These are phyloP conservation scores for Cephalophus harveyi DNA, from an alignment of 2,113 vertebrate species.

Conservation along the genomic window DNA sequence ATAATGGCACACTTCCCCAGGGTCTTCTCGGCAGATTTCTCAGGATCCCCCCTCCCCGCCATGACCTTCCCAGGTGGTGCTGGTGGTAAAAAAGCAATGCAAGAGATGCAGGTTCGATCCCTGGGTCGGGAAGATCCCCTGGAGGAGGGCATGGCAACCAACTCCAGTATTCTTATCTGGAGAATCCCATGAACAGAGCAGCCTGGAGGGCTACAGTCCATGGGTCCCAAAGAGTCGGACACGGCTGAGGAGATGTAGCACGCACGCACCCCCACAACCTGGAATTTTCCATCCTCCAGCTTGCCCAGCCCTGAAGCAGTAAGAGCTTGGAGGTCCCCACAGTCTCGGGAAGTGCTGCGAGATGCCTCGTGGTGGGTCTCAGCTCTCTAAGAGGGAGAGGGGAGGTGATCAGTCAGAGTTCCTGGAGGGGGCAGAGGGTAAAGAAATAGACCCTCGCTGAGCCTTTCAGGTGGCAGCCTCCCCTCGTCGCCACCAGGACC, in stretches of 20 bases:
- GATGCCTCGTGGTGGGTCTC: background rate
- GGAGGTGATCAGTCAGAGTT: accelerated
- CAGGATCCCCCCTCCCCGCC: accelerated
- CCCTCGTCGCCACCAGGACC: background rate
- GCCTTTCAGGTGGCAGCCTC: background rate
- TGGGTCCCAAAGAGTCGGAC: background rate
- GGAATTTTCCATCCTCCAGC: background rate
- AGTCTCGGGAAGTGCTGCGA: accelerated
- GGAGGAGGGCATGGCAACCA: background rate
- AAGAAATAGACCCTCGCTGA: accelerated
- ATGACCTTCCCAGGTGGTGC: background rate
- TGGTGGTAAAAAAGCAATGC: background rate
- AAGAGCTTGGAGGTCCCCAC: accelerated
- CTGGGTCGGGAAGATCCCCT: background rate
- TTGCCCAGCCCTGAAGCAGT: background rate
- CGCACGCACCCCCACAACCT: background rate
- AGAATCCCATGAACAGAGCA: background rate
- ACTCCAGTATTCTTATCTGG: background rate
- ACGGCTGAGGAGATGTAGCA: background rate
- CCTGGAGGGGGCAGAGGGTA: background rate
- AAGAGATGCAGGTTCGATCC: background rate
- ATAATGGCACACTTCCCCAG: background rate
- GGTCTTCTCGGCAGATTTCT: background rate
- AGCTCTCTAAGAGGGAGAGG: background rate
- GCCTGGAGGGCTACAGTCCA: background rate